Evolutionary conservation across 1,140 invertebrate genomes (phyloP), one percentile per base, ranked within the genome.

Genomic region (Caerostris darwini): DNA sequence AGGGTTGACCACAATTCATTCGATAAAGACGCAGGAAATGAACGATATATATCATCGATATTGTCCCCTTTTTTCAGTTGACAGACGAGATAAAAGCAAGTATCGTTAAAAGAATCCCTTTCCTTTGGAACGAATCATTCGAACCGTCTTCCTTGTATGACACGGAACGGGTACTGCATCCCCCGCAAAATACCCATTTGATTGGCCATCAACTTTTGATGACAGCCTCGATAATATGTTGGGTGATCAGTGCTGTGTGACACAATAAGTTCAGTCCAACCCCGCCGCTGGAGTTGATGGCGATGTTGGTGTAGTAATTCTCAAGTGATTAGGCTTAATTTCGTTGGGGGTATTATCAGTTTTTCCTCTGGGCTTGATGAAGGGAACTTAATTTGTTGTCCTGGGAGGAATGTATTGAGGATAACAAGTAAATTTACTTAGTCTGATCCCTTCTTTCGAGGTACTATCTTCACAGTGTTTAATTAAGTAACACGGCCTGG

Each of bases 11-110:
- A 50, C 71, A 77, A 77, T 77, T 77, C 34, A 53, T 12, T 77
- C 34, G 71, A 77, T 77, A 77, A 10, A 53, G 34, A 77, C 14
- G 71, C 14, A 34, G 34, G 10, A 50, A 50, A 77, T 77, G 71
- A 77, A 77, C 71, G 71, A 77, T 77, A 77, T 77, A 50, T 53
- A 77, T 77, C 71, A 77, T 77, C 71, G 71, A 77, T 77, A 77
- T 77, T 50, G 71, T 77, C 71, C 8, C 71, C 53, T 64, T 77
- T 77, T 34, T 77, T 77, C 14, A 53, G 71, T 12, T 77, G 71
- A 77, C 71, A 50, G 71, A 77, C 71, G 14, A 77, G 71, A 77
- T 77, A 77, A 77, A 77, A 77, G 71, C 71, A 77, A 77, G 71
- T 50, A 12, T 77, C 71, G 71, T 77, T 77, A 34, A 77, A 77